Evolutionary conservation across 2,888 invertebrate species (phyloP), one percentile per base, ranked within the genome.

Genomic region (Erpobdella octoculata): DNA sequence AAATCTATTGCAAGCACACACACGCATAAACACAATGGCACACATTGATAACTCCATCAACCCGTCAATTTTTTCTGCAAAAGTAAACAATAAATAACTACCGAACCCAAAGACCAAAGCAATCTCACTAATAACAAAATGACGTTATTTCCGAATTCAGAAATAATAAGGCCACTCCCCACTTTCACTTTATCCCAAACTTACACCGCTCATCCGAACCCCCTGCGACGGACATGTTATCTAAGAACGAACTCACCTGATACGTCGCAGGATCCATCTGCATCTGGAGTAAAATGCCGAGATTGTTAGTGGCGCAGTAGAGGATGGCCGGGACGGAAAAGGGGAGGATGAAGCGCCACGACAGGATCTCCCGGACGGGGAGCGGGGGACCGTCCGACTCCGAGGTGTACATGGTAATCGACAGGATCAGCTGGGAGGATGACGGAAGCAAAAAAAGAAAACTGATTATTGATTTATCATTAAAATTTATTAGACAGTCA

Each of bases 261-360:
- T 81, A 83, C 9, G 83, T 81, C 1, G 82, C 80, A 15, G 83
- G 82, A 72, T 83, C 83, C 83, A 83, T 83, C 35, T 83, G 78
- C 21, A 78, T 73, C 71, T 83, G 83, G 79, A 83, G 81, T 68
- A 79, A 78, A 4, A 83, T 78, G 25, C 79, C 79, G 4, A 82
- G 72, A 74, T 83, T 83, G 75, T 83, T 83, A 74, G 81, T 83
- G 73, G 81, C 73, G 72, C 77, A 78, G 76, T 83, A 83, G 9
- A 83, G 76, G 1, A 82, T 37, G 3, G 81, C 83, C 4, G 83
- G 83, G 33, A 83, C 74, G 31, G 78, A 71, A 72, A 80, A 83
- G 2, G 79, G 80, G 9, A 80, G 66, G 5, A 53, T n/a, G 33
- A 58, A 33, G 21, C n/a, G 69, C 35, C 41, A 46, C 2, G 33